Evolutionary conservation across 2,888 invertebrate genomes (phyloP).

Genomic region (Scaeva pyrastri): DNA sequence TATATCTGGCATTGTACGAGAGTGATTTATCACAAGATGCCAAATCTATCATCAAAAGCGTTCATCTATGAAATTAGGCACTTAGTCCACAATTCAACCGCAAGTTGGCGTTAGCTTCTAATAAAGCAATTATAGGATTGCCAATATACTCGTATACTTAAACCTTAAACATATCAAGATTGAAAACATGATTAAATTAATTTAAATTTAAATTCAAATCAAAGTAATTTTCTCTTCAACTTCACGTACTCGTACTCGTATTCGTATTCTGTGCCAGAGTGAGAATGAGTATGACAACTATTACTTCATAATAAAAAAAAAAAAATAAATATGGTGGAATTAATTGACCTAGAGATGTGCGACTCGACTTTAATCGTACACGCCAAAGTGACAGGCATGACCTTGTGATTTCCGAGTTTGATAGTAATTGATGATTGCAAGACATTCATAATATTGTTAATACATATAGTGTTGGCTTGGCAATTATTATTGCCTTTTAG

Average conservation of each 20-base stretch:
- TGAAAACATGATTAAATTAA: constrained; percentile 44
- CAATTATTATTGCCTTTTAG: constrained; percentile 41
- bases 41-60: constrained; percentile 38
- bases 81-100: constrained; percentile 47
- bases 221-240: constrained; percentile 45
- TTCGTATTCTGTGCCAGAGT: no score
- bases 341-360: constrained; percentile 71
- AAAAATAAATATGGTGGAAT: constrained; percentile 46
- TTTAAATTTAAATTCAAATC: constrained; percentile 52
- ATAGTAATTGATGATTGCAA: constrained; percentile 69
- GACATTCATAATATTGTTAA: constrained; percentile 46
- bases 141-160: no score
- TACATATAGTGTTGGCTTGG: not conserved
- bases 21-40: constrained; percentile 42
- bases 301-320: constrained; percentile 2
- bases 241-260: no score
- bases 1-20: constrained; percentile 53
- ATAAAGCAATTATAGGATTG: constrained; percentile 45
- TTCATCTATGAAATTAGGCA: constrained; percentile 62
- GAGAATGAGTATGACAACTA: not conserved
- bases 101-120: constrained; percentile 24
- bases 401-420: constrained; percentile 69
- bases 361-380: constrained; percentile 2
- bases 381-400: constrained; percentile 50
- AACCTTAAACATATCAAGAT: constrained; percentile 17